Conservation (phyloP, 2,888 invertebrate genomes). For the Sinotaia quadrata region DNA sequence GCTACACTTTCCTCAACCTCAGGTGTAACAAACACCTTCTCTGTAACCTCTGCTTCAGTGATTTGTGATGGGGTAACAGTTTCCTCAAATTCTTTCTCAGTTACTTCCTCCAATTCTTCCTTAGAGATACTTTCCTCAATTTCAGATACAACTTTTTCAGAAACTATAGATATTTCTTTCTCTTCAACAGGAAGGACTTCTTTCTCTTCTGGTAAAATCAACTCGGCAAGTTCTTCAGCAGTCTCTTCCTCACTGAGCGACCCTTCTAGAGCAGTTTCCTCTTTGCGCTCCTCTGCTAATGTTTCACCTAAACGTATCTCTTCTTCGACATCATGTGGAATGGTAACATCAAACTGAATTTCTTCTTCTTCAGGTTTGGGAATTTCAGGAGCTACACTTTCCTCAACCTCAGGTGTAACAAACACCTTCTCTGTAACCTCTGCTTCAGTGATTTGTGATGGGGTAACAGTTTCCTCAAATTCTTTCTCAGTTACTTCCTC, state of each 20-base stretch:
- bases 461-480: conserved; percentile 29
- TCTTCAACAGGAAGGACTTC: conserved; percentile 1
- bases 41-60: no score
- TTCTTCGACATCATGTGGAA: no score
- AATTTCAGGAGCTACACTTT: conserved; percentile 75
- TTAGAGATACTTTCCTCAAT: neutral
- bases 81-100: neutral
- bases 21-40: no score
- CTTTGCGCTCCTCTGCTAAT: no score
- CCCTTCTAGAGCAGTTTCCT: no score
- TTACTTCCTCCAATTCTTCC: neutral
- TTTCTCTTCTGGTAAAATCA: conserved; percentile 25
- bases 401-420: conserved; percentile 48
- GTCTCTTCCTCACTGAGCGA: conserved; percentile 19
- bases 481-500: conserved; percentile 35
- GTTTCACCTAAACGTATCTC: no score
- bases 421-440: conserved; percentile 33
- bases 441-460: conserved; percentile 45
- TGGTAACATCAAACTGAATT: neutral
- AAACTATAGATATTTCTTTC: neutral
- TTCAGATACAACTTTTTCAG: neutral
- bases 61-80: no score
- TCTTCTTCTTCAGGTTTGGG: conserved; percentile 13
- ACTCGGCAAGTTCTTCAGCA: neutral
- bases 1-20: no score